Conservation (phyloP, 2,888 invertebrate genomes). For the Tanytarsus gracilentus region DNA sequence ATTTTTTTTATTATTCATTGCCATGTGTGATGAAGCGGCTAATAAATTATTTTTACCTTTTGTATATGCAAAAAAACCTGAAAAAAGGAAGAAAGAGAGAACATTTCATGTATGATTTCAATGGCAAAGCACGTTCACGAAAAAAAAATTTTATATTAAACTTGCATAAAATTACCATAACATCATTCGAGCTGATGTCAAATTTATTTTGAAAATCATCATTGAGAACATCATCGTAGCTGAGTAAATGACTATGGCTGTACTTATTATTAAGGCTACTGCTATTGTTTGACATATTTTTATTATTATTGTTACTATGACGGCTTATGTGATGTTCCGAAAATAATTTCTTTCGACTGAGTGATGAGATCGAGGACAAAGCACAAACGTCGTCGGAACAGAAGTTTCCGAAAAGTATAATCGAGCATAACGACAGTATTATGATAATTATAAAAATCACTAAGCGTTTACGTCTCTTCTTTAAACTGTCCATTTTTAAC, state of each 20-base stretch:
- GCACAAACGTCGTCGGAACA: slow-evolving; percentile 72
- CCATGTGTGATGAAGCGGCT: neutral
- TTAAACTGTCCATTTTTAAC: slow-evolving; percentile 61
- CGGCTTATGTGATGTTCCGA: slow-evolving; percentile 5
- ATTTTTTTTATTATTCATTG: neutral
- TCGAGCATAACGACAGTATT: slow-evolving; percentile 72
- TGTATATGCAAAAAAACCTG: slow-evolving; percentile 26
- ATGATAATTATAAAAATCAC: slow-evolving; percentile 74
- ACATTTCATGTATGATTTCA: neutral
- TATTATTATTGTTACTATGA: neutral
- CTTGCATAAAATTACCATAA: slow-evolving; percentile 59
- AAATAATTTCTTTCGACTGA: slow-evolving; percentile 14
- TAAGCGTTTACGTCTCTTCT: slow-evolving; percentile 45
- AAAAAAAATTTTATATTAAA: too few species aligned
- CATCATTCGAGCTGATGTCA: slow-evolving; percentile 88
- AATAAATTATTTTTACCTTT: slow-evolving; percentile 13
- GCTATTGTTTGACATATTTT: neutral
- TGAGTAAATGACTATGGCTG: slow-evolving; percentile 47
- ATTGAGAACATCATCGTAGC: slow-evolving; percentile 78
- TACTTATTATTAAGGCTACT: slow-evolving; percentile 3
- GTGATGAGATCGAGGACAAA: slow-evolving; percentile 32
- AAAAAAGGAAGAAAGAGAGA: slow-evolving; percentile 1
- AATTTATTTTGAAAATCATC: slow-evolving; percentile 67
- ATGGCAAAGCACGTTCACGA: neutral
- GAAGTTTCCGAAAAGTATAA: slow-evolving; percentile 82